Evolutionary conservation across 2,888 invertebrate species (phyloP).

Genomic region (Xanthia togata): DNA sequence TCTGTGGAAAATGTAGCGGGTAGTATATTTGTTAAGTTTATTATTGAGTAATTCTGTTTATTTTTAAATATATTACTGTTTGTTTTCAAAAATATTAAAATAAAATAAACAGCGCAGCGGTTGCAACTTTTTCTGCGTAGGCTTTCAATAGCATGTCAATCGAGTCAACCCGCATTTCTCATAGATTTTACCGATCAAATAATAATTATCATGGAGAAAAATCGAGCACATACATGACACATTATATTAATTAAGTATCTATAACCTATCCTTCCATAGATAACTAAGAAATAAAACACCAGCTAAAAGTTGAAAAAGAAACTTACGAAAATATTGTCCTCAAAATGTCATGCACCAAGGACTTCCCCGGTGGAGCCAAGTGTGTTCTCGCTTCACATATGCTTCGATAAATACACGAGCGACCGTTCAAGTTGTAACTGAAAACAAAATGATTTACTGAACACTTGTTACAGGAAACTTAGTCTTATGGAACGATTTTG

Average conservation of each 20-base stretch:
- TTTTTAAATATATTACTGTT: too few relatives aligned
- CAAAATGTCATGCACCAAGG: conserved; percentile 92
- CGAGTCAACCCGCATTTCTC: neutral
- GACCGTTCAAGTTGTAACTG: conserved; percentile 92
- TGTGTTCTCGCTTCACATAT: conserved; percentile 92
- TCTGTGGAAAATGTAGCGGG: too few relatives aligned
- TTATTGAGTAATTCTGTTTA: too few relatives aligned
- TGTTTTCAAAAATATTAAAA: too few relatives aligned
- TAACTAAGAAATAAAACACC: too few relatives aligned
- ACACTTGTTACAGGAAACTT: conserved; percentile 63
- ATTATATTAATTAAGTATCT: neutral
- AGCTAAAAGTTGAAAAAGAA: conserved; percentile 15
- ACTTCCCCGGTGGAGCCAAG: conserved; percentile 90
- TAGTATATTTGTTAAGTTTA: too few relatives aligned
- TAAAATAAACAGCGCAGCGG: too few relatives aligned
- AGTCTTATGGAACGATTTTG: conserved; percentile 36
- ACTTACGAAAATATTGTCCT: conserved; percentile 92
- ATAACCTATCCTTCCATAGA: too few relatives aligned
- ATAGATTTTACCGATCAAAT: neutral
- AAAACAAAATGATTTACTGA: conserved; percentile 72
- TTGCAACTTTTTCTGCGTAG: too few relatives aligned
- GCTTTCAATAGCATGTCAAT: too few relatives aligned
- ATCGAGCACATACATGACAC: neutral
- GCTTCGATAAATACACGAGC: conserved; percentile 91
- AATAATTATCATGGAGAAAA: neutral